These are phyloP conservation scores for Alcis repandata DNA, from an alignment of 2,888 invertebrate genomes.

Conservation along the genomic window DNA sequence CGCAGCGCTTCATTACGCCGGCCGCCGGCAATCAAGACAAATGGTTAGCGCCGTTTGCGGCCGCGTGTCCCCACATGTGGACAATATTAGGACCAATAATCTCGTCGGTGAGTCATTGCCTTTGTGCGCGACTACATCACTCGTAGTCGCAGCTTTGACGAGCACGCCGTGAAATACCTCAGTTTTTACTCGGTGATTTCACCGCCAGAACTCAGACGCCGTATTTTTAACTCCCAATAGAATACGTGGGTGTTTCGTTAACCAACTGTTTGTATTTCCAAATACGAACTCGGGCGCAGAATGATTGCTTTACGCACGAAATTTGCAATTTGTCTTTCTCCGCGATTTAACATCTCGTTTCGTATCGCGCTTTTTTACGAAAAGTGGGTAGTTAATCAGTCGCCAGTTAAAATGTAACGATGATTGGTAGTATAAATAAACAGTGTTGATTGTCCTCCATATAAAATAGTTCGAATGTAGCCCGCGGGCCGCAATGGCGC, in stretches of 20 bases:
- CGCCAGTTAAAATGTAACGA: conserved; percentile 38
- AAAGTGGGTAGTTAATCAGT: conserved; percentile 37
- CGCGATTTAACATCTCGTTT: conserved; percentile 14
- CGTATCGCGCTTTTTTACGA: neutral
- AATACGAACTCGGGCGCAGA: conserved; percentile 39
- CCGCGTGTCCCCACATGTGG: conserved; percentile 57
- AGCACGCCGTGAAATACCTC: conserved; percentile 55
- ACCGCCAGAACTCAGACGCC: conserved; percentile 49
- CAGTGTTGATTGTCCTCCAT: conserved; percentile 65
- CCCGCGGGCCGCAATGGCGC: conserved; percentile 70
- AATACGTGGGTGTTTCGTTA: conserved; percentile 57
- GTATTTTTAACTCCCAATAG: conserved; percentile 58
- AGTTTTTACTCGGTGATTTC: conserved; percentile 53
- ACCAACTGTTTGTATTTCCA: conserved; percentile 52
- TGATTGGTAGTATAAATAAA: conserved; percentile 47
- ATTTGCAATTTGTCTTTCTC: conserved; percentile 26
- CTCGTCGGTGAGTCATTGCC: conserved; percentile 74
- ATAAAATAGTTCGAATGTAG: conserved; percentile 69
- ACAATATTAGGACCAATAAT: conserved; percentile 73
- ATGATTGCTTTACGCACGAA: conserved; percentile 21
- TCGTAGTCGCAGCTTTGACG: conserved; percentile 40
- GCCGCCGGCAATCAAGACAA: conserved; percentile 38
- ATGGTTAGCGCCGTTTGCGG: conserved; percentile 50
- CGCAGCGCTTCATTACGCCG: conserved; percentile 26
- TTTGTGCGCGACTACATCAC: conserved; percentile 64